Base-by-base conservation (phyloP, 1,140 invertebrate species). In the Muscidifurax raptorellus region DNA sequence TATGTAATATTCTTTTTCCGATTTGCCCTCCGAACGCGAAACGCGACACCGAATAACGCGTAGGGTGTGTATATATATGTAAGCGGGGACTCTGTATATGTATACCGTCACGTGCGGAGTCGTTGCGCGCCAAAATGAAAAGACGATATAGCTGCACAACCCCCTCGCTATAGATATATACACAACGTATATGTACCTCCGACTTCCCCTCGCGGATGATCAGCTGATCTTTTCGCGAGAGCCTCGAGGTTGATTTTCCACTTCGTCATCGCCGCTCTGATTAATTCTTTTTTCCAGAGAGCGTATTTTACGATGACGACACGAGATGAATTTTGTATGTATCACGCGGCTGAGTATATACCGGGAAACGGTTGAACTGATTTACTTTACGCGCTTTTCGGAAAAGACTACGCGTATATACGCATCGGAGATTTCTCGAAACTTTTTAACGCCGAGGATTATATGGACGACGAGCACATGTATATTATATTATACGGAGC, bases 161-260 rank as follows among this genome's bases (percentile, higher is more conserved):
- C 67, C 47, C 40, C 27, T 15, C 15, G 47, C 36, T 15, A 1
- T 28, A 5, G 18, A 22, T 67, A 12, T 30, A 18, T 47, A 27
- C 5, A 6, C 18, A 2, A 77, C 59, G n/a, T n/a, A n/a, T n/a
- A n/a, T n/a, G n/a, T n/a, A n/a, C n/a, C n/a, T n/a, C 75, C 69
- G 32, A 3, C 67, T 52, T 30, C 44, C 67, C 44, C 44, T 15
- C 28, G 13, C 32, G 27, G 47, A 79, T n/a, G 77, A 84, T 84
- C 77, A 84, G 83, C 77, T 84, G 83, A 83, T 78, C 44, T 69
- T 77, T 77, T 76, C 7, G 25, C 5, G 66, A 71, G 67, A 71
- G 27, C 67, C 32, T 71, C 15, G 18, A 5, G 44, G 2, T 12
- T 13, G 27, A 71, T 71, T 71, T 71, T 71, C 18, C 67, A 59